Conservation (phyloP, 2,797 vertebrate genomes). For the Picus viridis region DNA sequence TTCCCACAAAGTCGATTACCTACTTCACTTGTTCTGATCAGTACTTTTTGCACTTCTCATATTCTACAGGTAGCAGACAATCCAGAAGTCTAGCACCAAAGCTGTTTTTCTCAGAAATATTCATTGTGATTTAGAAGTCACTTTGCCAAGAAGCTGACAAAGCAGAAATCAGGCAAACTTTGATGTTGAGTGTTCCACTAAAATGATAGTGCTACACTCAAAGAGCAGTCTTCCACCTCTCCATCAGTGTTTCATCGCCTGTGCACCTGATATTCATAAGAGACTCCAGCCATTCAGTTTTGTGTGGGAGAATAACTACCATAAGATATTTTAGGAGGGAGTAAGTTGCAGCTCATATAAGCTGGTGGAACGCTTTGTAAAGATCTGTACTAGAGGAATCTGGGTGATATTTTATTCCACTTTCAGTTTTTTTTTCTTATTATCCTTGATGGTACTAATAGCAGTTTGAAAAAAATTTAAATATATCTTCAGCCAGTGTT, state of each 20-base stretch:
- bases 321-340: background rate
- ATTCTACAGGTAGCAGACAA: background rate
- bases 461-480: background rate
- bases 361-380: background rate
- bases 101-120: background rate
- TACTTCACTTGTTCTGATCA: background rate
- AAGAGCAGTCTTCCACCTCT: background rate
- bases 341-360: background rate
- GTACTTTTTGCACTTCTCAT: background rate
- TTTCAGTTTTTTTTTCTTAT: background rate
- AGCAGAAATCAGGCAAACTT: background rate
- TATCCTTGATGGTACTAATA: background rate
- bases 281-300: background rate
- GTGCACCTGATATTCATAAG: background rate
- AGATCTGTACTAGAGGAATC: background rate
- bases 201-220: accelerated
- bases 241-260: background rate
- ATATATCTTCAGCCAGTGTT: background rate
- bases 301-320: background rate
- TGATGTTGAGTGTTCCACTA: background rate
- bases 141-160: background rate
- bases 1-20: background rate
- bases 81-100: background rate
- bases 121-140: background rate
- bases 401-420: background rate